These are phyloP conservation scores for Copidosoma floridanum DNA, from an alignment of 1,140 invertebrate genomes.

Conservation along the genomic window DNA sequence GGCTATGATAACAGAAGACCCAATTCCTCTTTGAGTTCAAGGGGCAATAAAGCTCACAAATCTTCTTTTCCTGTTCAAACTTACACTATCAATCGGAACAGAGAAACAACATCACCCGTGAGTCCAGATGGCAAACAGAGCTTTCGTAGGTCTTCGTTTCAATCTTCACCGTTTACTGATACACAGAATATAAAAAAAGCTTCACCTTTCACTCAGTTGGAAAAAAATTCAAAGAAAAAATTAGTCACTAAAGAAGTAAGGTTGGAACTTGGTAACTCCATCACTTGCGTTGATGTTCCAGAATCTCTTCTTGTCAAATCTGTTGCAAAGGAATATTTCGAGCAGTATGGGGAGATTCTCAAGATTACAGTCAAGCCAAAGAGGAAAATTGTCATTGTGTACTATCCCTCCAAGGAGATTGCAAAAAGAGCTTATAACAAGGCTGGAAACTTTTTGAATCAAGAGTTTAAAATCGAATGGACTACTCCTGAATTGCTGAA, in stretches of 20 bases:
- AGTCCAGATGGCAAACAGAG: too few relatives aligned
- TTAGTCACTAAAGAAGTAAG: constrained; percentile 28
- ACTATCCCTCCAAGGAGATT: constrained; percentile 60
- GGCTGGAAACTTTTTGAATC: constrained; percentile 60
- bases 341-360: constrained; percentile 62
- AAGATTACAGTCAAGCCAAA: constrained; percentile 64
- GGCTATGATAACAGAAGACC: constrained; percentile 31
- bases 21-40: neutral
- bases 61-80: neutral
- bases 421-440: constrained; percentile 61
- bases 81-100: too few relatives aligned
- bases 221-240: constrained; percentile 37
- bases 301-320: constrained; percentile 60
- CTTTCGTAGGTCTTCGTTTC: too few relatives aligned
- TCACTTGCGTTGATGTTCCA: constrained; percentile 63
- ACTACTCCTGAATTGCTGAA: constrained; percentile 43
- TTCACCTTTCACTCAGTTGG: constrained; percentile 30
- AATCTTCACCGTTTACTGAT: constrained; percentile 23
- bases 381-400: constrained; percentile 60
- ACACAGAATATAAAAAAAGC: constrained; percentile 32
- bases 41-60: neutral
- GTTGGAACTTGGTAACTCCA: constrained; percentile 29
- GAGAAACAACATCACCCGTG: too few relatives aligned
- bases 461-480: constrained; percentile 62
- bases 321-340: constrained; percentile 65